Conservation (phyloP, 2,113 vertebrate species). For the Phainopepla nitens region DNA sequence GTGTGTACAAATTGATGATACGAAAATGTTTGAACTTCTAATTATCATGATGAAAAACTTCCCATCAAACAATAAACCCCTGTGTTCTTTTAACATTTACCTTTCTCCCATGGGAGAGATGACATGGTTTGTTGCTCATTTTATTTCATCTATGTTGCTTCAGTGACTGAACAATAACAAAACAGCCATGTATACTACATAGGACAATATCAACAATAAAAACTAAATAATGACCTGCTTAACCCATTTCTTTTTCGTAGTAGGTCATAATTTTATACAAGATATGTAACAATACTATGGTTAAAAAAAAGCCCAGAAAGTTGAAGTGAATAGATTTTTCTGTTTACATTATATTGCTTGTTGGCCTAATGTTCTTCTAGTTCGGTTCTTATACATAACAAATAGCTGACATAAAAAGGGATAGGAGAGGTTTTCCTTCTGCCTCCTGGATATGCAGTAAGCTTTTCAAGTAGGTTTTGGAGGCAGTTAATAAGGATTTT, state of each 20-base stretch:
- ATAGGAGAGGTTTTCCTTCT: background rate
- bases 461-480: background rate
- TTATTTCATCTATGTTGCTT: conserved; percentile 43
- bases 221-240: background rate
- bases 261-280: background rate
- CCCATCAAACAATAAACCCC: conserved; percentile 49
- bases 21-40: conserved; percentile 49
- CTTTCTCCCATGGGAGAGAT: conserved; percentile 49
- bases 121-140: conserved; percentile 56
- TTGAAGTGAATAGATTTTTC: background rate
- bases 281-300: background rate
- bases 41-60: conserved; percentile 59
- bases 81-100: conserved; percentile 54
- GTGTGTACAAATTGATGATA: conserved; percentile 42
- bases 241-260: background rate
- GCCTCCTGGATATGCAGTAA: background rate
- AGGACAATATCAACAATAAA: background rate
- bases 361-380: background rate
- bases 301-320: background rate
- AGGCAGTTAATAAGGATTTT: background rate
- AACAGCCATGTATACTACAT: background rate
- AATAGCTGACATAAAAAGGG: background rate
- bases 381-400: background rate
- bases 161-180: conserved; percentile 37
- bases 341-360: background rate